Base-by-base conservation (phyloP, 1,140 invertebrate species). In the Drosophila pallidifrons region DNA sequence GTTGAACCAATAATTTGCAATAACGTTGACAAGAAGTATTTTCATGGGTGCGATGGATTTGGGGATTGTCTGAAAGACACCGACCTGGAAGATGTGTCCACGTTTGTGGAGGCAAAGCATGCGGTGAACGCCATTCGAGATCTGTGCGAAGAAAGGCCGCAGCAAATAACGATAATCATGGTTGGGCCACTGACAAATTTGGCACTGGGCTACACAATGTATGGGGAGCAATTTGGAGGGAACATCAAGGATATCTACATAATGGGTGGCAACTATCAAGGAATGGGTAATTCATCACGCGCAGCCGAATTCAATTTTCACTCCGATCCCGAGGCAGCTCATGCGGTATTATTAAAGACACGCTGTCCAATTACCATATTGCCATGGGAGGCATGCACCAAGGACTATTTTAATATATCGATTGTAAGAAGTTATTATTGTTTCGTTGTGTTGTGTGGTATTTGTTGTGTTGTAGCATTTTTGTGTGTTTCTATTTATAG, bases 271-370 rank as follows among this genome's bases (percentile, higher is more conserved):
- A 97, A 97, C 93, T 93, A 94, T 72, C 94, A 93, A 67, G 95
- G 95, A 16, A 93, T 94, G 66, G 96, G 96, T 8, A 96, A 96
- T 88, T 93, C 94, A n/a, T 94, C 94, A 16, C 80, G 94, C 0
- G 93, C 94, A 47, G 96, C 95, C 6, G 97, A 98, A 92, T 97
- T 96, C 82, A 97, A 98, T 93, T 98, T 98, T 85, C 94, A 94
- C 59, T 91, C 91, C 15, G 96, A 97, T 93, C 96, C 96, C 0
- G 96, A 97, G 93, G 96, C 96, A 28, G 96, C 95, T 0, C 93
- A 95, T 82, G 95, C 97, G 41, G 94, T 96, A 10, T 90, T 97
- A 1, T 92, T 93, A 7, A 93, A 92, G 52, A 92, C 93, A 3
- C 80, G 76, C 55, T 94, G 94, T 70, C 95, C 94, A n/a, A 93